Base-by-base conservation (phyloP, 1,140 invertebrate species). In the Temnothorax longispinosus region DNA sequence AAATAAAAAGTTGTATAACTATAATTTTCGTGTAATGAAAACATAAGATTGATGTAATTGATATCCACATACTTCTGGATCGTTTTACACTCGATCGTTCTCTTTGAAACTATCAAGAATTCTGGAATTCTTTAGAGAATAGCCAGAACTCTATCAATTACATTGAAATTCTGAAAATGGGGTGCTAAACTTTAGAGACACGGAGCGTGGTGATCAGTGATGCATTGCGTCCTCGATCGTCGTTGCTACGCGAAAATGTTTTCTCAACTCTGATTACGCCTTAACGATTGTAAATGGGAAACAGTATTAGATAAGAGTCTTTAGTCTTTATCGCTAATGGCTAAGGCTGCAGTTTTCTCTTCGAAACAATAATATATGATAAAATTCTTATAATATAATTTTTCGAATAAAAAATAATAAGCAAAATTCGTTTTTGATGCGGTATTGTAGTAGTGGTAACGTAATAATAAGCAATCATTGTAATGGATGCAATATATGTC, bases 231-330 rank as follows among this genome's bases (percentile, higher is more conserved):
- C 44, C 35, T 47, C 27, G 47, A 56, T 56, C 11, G 47, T 65
- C 35, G 62, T 21, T 21, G 32, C n/a, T 41, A 47, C 69, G 62
- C 41, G 27, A 50, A 81, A 81, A 71, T 56, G 52, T 81, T 81
- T 72, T 81, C 38, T 58, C 78, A 2, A 32, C 13, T 81, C 13
- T 52, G 52, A 72, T 72, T 71, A 71, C 52, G 21, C 15, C 18
- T n/a, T 81, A 81, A 81, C 32, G 78, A 81, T 71, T 52, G 35
- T 54, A 56, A 77, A 78, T 78, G 58, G 44, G 62, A 71, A 81
- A 56, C 1, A 35, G n/a, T 27, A 69, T 32, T 72, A 72, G 52
- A 81, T 58, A 71, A 81, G 21, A 44, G 5, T 6, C 11, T 27
- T 71, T 72, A 32, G 5, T 6, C 11, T 27, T 71, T 72, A 71